Conservation (phyloP, 2,888 invertebrate genomes). For the Flexamia atlantica region DNA sequence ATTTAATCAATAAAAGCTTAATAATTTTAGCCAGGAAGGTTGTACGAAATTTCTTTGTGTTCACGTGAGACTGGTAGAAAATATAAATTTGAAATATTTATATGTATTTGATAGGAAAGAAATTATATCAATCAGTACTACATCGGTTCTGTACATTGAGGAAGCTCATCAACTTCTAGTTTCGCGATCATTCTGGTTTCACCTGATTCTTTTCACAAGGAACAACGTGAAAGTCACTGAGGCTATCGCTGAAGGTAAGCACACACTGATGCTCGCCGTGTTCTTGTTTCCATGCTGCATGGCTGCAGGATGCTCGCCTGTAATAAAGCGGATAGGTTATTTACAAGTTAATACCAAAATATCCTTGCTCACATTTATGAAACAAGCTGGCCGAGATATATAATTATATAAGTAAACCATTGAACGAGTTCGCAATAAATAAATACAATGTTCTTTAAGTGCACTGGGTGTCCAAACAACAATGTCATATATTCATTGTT, state of each 20-base stretch:
- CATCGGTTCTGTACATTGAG: conserved; percentile 26
- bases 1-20: no score
- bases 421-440: no score
- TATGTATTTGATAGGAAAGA: neutral
- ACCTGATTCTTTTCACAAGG: conserved; percentile 59
- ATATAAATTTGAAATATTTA: conserved; percentile 1
- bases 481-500: no score
- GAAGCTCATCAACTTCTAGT: conserved; percentile 1
- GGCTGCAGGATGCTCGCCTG: conserved; percentile 88
- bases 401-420: no score
- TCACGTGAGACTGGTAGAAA: neutral
- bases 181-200: conserved; percentile 28
- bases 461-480: no score
- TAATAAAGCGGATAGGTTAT: no score
- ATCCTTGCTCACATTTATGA: no score
- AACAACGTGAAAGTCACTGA: conserved; percentile 21
- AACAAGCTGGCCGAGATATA: no score
- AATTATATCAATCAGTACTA: neutral
- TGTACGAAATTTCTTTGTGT: no score
- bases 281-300: conserved; percentile 82
- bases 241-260: conserved; percentile 61
- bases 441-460: no score
- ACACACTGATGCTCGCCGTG: conserved; percentile 69
- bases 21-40: no score
- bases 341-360: no score